A percentile compares a stretch with the other conserved stretches of the same genome.
These are phyloP conservation scores for Gnathonemus echidnorhynchus DNA, from an alignment of 2,113 vertebrate species.

Conservation along the genomic window DNA sequence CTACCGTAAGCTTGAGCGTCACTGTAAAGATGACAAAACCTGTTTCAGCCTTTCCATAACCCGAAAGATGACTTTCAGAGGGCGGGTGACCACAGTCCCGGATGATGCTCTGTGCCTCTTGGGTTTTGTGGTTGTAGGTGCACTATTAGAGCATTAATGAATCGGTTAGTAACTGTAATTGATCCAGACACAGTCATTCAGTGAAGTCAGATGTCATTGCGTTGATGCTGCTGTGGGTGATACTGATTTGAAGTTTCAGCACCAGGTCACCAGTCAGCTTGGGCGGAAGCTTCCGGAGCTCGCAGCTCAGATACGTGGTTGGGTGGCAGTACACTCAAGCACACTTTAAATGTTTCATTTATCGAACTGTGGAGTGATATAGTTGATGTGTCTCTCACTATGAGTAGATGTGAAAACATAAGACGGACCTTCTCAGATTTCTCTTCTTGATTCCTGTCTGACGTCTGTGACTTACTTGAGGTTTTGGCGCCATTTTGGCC, in stretches of 20 bases:
- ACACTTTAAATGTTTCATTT: not conserved
- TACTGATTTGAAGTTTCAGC: not conserved
- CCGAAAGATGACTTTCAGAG: not conserved
- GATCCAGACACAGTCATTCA: not conserved
- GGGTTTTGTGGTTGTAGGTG: not conserved
- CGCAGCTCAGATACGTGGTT: not conserved
- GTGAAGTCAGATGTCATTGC: not conserved
- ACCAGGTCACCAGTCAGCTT: not conserved
- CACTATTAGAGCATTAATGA: not conserved
- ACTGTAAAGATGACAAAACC: not conserved
- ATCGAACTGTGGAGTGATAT: not conserved
- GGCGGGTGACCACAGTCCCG: not conserved
- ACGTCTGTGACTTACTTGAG: not conserved
- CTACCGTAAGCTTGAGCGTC: not conserved
- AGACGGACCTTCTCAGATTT: constrained; percentile 11
- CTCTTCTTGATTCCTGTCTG: constrained; percentile 13
- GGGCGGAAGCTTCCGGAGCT: not conserved
- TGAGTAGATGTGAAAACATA: constrained; percentile 14
- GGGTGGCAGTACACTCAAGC: not conserved
- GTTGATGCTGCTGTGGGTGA: not conserved
- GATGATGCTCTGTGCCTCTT: not conserved
- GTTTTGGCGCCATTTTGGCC: not conserved
- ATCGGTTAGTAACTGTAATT: not conserved
- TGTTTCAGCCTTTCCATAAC: not conserved
- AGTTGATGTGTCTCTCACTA: not conserved